Conservation (phyloP, 2,888 invertebrate genomes). For the Thyatira batis region DNA sequence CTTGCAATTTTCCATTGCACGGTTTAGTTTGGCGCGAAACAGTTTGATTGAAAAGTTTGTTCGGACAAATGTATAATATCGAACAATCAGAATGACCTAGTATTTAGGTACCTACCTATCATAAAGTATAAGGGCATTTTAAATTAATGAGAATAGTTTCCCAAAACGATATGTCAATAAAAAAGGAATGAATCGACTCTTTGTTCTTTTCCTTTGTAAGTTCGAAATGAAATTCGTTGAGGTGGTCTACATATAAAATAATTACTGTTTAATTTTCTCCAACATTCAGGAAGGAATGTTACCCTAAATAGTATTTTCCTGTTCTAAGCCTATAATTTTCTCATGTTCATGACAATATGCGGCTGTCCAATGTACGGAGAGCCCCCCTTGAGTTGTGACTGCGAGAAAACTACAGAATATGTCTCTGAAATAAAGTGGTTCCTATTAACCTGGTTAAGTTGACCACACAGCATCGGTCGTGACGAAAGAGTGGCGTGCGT, state of each 20-base stretch:
- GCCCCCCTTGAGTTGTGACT: constrained; percentile 22
- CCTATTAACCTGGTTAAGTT: constrained; percentile 33
- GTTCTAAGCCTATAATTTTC: constrained; percentile 60
- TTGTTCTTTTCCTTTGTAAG: neutral
- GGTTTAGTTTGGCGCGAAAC: constrained; percentile 39
- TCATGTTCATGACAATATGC: constrained; percentile 34
- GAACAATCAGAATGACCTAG: too few species aligned
- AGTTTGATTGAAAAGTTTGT: constrained; percentile 20
- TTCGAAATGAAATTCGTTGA: neutral
- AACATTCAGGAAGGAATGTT: constrained; percentile 42
- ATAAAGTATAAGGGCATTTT: too few species aligned
- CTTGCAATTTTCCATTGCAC: constrained; percentile 43
- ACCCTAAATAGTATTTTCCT: constrained; percentile 58
- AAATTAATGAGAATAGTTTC: neutral
- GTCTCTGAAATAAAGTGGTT: constrained; percentile 22
- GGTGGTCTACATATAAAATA: constrained; percentile 10
- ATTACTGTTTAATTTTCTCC: constrained; percentile 50
- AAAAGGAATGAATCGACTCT: too few species aligned
- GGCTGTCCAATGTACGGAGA: constrained; percentile 30
- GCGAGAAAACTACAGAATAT: neutral
- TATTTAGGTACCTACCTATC: too few species aligned
- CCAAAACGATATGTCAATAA: too few species aligned
- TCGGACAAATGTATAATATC: constrained; percentile 1
- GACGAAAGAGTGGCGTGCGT: constrained; percentile 37
- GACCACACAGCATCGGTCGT: constrained; percentile 62